Evolutionary conservation across 2,113 vertebrate species (phyloP).

Genomic region (Rhinichthys klamathensis): DNA sequence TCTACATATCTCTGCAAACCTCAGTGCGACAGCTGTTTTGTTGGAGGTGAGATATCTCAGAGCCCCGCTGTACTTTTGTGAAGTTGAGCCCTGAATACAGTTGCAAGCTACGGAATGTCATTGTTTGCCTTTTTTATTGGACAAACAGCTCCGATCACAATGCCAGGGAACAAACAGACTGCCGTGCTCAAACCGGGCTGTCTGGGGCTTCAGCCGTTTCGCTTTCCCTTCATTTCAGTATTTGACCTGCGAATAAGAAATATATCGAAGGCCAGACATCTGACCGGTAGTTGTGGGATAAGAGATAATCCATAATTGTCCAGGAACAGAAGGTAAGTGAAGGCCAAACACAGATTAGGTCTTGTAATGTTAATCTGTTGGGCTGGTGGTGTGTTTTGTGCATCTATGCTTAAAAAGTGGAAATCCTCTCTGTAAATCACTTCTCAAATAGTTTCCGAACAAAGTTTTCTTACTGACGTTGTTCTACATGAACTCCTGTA

Average conservation of each 20-base stretch:
- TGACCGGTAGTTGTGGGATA: not conserved
- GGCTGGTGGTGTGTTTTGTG: not conserved
- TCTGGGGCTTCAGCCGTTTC: constrained; percentile 12
- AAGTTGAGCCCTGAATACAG: constrained; percentile 70
- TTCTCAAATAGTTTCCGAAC: not conserved
- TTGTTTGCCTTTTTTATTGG: constrained; percentile 73
- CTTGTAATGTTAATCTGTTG: not conserved
- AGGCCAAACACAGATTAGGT: not conserved
- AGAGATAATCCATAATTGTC: not conserved
- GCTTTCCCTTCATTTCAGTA: not conserved
- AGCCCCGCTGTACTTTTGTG: constrained; percentile 60
- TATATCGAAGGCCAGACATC: not conserved
- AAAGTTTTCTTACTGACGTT: not conserved
- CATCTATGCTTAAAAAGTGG: not conserved
- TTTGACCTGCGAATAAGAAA: constrained; percentile 4
- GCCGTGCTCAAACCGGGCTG: constrained; percentile 56
- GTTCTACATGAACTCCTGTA: not conserved
- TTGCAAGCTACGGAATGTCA: constrained; percentile 78
- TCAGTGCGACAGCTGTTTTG: constrained; percentile 54
- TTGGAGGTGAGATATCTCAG: constrained; percentile 65
- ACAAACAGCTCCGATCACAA: constrained; percentile 61
- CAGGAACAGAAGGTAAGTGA: constrained; percentile 30
- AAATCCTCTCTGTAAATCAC: not conserved
- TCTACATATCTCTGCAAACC: not conserved
- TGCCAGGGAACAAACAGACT: constrained; percentile 64